Evolutionary conservation across 2,113 vertebrate genomes (phyloP).

Genomic region (Oreotrochilus melanogaster): DNA sequence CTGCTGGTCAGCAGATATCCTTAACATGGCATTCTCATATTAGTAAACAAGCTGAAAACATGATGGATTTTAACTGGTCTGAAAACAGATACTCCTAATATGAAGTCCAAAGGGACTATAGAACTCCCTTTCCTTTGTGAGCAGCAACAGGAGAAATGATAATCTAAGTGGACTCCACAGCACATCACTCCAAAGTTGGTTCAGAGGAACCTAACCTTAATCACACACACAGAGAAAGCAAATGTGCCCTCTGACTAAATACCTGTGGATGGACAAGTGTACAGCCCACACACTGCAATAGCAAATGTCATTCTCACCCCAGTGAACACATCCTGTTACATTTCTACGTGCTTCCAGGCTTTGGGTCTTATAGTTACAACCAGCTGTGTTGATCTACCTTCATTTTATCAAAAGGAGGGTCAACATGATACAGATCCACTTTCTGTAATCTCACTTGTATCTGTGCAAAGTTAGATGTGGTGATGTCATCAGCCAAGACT

Average conservation of each 20-base stretch:
- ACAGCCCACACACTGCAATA: not conserved
- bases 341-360: not conserved
- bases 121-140: not conserved
- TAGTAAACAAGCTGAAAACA: slow-evolving; percentile 20
- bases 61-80: not conserved
- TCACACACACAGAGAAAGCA: not conserved
- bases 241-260: not conserved
- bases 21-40: not conserved
- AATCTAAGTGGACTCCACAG: not conserved
- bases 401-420: not conserved
- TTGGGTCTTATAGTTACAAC: not conserved
- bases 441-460: not conserved
- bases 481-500: not conserved
- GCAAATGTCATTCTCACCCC: not conserved
- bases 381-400: not conserved
- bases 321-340: not conserved
- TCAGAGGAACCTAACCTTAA: not conserved
- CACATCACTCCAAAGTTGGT: not conserved
- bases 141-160: not conserved
- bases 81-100: not conserved
- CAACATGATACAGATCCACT: not conserved
- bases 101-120: not conserved
- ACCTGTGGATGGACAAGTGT: not conserved
- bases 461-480: not conserved
- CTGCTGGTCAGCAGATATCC: not conserved